These are phyloP conservation scores for Indicator indicator DNA, from an alignment of 2,113 vertebrate species.

Conservation along the genomic window DNA sequence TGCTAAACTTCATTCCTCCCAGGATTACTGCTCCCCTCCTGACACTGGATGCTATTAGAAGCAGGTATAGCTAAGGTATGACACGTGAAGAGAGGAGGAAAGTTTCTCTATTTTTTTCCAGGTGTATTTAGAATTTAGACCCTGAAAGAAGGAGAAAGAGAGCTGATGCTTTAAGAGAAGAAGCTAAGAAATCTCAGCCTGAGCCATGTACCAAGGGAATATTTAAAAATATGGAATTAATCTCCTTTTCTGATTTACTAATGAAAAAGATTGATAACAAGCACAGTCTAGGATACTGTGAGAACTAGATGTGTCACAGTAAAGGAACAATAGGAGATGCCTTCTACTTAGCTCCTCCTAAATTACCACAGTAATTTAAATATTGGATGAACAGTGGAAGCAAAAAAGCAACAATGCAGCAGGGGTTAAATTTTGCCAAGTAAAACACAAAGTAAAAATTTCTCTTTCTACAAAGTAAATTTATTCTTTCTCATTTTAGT, in stretches of 20 bases:
- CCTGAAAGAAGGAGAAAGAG: neutral
- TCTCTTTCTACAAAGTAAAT: neutral
- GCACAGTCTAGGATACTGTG: neutral
- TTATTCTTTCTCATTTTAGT: neutral
- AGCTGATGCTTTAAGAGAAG: neutral
- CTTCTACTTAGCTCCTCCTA: neutral
- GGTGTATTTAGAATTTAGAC: neutral
- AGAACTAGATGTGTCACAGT: neutral
- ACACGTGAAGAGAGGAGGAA: neutral
- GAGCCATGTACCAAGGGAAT: fast-evolving
- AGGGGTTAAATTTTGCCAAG: neutral
- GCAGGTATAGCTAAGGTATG: neutral
- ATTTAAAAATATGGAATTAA: neutral
- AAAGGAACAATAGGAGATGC: neutral
- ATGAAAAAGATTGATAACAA: neutral
- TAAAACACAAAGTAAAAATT: neutral
- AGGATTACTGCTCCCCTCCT: neutral
- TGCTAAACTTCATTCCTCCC: neutral
- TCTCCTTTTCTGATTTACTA: neutral
- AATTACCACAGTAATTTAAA: neutral
- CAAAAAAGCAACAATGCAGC: neutral
- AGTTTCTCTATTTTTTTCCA: neutral
- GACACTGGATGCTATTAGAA: neutral
- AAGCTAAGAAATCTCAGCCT: neutral
- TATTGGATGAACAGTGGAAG: neutral